phyloP scores from a whole-genome alignment of 2,888 invertebrate species.

The Panorpa germanica region DNA sequence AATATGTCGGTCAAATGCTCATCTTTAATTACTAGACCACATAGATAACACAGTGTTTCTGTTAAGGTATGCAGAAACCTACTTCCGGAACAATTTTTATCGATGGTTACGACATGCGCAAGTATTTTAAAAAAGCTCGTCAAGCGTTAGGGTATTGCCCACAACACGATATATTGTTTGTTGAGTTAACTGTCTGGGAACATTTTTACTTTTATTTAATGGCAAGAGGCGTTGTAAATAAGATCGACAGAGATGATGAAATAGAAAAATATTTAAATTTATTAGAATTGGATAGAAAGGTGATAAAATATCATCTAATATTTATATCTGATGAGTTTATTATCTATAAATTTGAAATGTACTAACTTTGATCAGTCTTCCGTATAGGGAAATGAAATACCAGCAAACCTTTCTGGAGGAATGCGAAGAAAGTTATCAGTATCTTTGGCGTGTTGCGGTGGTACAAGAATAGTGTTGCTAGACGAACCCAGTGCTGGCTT shows the following conservation, averaged over 20 bases:
- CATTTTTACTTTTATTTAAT: constrained; percentile 57
- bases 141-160: constrained; percentile 53
- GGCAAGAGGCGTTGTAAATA: constrained; percentile 39
- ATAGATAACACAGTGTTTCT: constrained; percentile 6
- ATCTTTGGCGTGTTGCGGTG: constrained; percentile 47
- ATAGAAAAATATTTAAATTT: constrained; percentile 35
- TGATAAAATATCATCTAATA: too few species aligned
- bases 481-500: constrained; percentile 61
- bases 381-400: constrained; percentile 25
- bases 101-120: constrained; percentile 40
- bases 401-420: constrained; percentile 44
- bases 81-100: constrained; percentile 40
- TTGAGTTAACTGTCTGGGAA: constrained; percentile 54
- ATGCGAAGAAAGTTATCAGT: constrained; percentile 50
- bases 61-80: constrained; percentile 34
- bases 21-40: background rate
- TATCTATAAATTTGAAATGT: too few species aligned
- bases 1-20: too few species aligned
- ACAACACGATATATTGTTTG: constrained; percentile 61
- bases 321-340: too few species aligned
- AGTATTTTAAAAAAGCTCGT: constrained; percentile 34
- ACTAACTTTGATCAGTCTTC: too few species aligned
- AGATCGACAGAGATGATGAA: constrained; percentile 29
- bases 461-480: constrained; percentile 39
- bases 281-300: constrained; percentile 39